These are phyloP conservation scores for Orycteropus afer DNA, from an alignment of 2,113 vertebrate species.

Conservation along the genomic window DNA sequence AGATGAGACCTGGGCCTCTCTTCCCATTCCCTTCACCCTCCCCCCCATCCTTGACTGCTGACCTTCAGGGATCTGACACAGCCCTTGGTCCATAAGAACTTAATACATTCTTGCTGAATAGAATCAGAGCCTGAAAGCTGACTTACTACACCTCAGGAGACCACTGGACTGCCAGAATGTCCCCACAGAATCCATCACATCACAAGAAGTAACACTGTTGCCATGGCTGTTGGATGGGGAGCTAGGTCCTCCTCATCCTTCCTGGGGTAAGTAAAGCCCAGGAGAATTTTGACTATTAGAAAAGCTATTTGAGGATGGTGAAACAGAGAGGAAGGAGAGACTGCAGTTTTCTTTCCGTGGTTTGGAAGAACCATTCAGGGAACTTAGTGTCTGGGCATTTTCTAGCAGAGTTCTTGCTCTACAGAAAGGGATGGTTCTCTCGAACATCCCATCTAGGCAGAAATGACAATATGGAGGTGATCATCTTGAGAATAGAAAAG, in stretches of 20 bases:
- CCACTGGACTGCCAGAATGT: rapidly evolving
- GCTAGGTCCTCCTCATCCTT: neutral
- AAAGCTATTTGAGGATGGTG: neutral
- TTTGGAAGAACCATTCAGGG: neutral
- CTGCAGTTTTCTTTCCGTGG: neutral
- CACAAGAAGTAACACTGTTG: neutral
- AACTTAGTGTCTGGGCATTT: neutral
- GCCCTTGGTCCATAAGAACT: neutral
- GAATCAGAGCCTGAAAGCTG: neutral
- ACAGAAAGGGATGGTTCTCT: neutral
- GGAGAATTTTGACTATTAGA: neutral
- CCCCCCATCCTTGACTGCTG: neutral
- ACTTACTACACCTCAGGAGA: neutral
- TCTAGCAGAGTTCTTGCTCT: neutral
- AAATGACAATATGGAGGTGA: no score
- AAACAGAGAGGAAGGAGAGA: neutral
- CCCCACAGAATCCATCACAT: neutral
- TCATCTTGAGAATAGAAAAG: neutral
- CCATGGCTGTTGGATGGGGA: neutral
- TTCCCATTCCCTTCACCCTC: neutral
- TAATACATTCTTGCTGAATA: neutral
- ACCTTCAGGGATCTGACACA: neutral
- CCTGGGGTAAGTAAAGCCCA: neutral
- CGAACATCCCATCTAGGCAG: neutral
- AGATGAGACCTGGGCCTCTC: neutral